Percentiles rank a stretch among this genome's conserved stretches.
Evolutionary conservation across 2,113 vertebrate genomes (phyloP).

Genomic region (Platysternon megacephalum): DNA sequence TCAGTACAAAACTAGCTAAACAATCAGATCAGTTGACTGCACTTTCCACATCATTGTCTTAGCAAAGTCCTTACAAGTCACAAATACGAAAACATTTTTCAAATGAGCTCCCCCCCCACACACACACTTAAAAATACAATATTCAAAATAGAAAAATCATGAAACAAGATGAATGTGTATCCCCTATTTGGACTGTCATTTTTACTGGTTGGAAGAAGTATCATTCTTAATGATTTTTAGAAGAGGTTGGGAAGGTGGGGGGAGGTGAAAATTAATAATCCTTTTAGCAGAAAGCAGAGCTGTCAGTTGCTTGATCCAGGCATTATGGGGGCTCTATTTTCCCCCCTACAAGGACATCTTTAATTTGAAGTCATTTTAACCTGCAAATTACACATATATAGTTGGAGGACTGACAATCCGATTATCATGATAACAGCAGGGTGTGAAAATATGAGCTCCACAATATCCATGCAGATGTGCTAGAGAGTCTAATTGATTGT

Average conservation of each 20-base stretch:
- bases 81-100: background rate
- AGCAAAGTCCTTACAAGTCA: background rate
- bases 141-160: background rate
- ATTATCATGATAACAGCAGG: conserved; percentile 26
- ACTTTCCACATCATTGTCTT: background rate
- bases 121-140: background rate
- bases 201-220: background rate
- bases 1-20: background rate
- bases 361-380: conserved; percentile 57
- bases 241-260: background rate
- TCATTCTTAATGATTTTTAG: background rate
- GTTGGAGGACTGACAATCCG: conserved; percentile 44
- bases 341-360: conserved; percentile 38
- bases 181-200: background rate
- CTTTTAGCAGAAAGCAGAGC: background rate
- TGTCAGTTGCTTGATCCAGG: background rate
- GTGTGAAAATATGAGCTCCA: background rate
- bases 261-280: conserved; percentile 14
- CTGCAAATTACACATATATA: conserved; percentile 22
- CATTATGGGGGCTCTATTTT: background rate
- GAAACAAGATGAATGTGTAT: background rate
- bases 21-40: background rate
- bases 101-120: fast-evolving
- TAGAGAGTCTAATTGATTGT: conserved; percentile 21
- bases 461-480: background rate